Base-by-base conservation (phyloP, 1,140 invertebrate genomes). In the Triops cancriformis region DNA sequence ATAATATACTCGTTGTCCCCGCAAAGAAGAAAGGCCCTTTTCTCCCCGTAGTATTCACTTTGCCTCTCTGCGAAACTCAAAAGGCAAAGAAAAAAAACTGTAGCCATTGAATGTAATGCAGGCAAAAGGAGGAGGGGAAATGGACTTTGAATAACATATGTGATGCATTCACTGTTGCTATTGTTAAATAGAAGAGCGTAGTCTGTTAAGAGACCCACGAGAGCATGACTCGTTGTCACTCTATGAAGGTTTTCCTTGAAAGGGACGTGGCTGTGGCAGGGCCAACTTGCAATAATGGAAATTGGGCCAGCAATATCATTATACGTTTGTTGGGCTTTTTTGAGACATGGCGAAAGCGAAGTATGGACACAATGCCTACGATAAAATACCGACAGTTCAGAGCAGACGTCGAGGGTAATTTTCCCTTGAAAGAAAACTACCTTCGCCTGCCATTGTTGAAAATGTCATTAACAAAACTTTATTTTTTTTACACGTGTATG, bases 151-250 rank as follows among this genome's bases (percentile, higher is more conserved):
- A 64, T 64, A 64, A 64, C 51, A 64, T 64, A 64, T 64, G 51
- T 23, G 51, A 64, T 64, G 51, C 51, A 64, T 64, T 64, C 51
- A 64, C 51, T 64, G 51, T 64, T 64, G 51, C 51, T 64, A 64
- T 64, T 64, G 51, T 64, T 64, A 64, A 64, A 64, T 64, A 64
- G 51, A 64, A 64, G 51, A 64, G 51, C 51, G 51, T 64, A 64
- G 51, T 64, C 51, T 64, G 51, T 64, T 64, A 64, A 64, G 51
- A 64, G 51, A 64, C 51, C 14, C 51, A 23, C 51, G 51, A 64
- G 51, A 14, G 51, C 14, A 64, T 64, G 51, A 64, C 51, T 64
- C 51, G 23, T 64, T 64, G 51, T 64, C 51, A 64, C 51, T 64
- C 51, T 23, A 64, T 64, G 51, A 64, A 18, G 51, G 51, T 64